These are phyloP conservation scores for Cheilosia soror DNA, from an alignment of 2,888 invertebrate genomes.

Conservation along the genomic window DNA sequence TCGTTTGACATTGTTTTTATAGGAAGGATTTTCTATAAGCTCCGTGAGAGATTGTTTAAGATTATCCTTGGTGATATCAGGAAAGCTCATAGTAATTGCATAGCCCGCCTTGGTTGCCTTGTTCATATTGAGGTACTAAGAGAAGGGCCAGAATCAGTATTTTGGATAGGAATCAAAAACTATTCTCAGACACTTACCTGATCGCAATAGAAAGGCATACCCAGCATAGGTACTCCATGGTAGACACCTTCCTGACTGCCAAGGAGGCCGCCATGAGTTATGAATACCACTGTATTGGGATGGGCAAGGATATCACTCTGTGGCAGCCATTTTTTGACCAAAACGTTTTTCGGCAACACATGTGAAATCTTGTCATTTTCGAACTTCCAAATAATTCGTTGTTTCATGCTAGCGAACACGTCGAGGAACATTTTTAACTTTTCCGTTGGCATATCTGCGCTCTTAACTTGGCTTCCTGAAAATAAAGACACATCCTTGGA, in stretches of 20 bases:
- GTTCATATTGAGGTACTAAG: slow-evolving; percentile 81
- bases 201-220: slow-evolving; percentile 84
- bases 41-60: slow-evolving; percentile 80
- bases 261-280: slow-evolving; percentile 84
- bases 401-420: slow-evolving; percentile 83
- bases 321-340: slow-evolving; percentile 85
- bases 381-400: slow-evolving; percentile 84
- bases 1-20: slow-evolving; percentile 80
- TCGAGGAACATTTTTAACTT: slow-evolving; percentile 82
- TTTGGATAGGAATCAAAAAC: neutral
- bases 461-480: slow-evolving; percentile 84
- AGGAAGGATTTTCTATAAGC: slow-evolving; percentile 82
- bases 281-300: slow-evolving; percentile 83
- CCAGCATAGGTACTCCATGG: slow-evolving; percentile 83
- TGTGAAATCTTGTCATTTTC: slow-evolving; percentile 82
- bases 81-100: slow-evolving; percentile 81
- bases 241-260: slow-evolving; percentile 84
- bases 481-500: neutral
- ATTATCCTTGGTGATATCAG: slow-evolving; percentile 79
- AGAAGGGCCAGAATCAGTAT: slow-evolving; percentile 36
- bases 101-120: slow-evolving; percentile 81
- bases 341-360: slow-evolving; percentile 83
- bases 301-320: slow-evolving; percentile 85
- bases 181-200: slow-evolving; percentile 78
- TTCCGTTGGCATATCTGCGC: slow-evolving; percentile 82